Percentiles rank a stretch among this genome's conserved stretches.
Conservation (phyloP, 2,888 invertebrate genomes). For the Hanleya hanleyi region DNA sequence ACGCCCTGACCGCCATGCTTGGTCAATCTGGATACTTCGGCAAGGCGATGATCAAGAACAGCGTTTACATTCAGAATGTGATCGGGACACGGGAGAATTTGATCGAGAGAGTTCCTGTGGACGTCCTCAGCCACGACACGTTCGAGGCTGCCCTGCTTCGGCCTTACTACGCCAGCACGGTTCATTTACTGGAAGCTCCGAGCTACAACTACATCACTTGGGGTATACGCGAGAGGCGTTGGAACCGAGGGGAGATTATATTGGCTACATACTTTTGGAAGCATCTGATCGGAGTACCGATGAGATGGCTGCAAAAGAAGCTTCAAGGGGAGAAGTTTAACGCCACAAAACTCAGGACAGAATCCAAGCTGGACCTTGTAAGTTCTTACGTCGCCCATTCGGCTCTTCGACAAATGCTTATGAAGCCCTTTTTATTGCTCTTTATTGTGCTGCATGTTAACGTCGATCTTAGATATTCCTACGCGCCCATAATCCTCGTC, state of each 20-base stretch:
- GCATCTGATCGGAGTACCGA: conserved; percentile 52
- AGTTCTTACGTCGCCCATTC: conserved; percentile 64
- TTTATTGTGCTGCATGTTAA: conserved; percentile 58
- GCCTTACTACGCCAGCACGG: conserved; percentile 57
- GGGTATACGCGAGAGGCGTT: conserved; percentile 61
- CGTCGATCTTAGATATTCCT: conserved; percentile 51
- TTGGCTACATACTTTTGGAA: conserved; percentile 64
- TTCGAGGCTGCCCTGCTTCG: conserved; percentile 62
- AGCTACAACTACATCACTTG: conserved; percentile 63
- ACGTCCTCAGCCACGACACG: conserved; percentile 66
- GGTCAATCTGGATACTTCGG: conserved; percentile 63
- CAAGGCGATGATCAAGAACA: conserved; percentile 62
- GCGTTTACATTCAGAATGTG: conserved; percentile 59
- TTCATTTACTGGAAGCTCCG: conserved; percentile 56
- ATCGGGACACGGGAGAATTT: conserved; percentile 55
- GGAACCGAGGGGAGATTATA: conserved; percentile 63
- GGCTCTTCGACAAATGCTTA: conserved; percentile 61
- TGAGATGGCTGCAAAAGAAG: conserved; percentile 54
- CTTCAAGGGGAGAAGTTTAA: conserved; percentile 58
- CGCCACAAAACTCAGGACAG: conserved; percentile 55
- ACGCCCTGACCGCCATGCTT: conserved; percentile 55
- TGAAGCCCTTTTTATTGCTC: conserved; percentile 59
- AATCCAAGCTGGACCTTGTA: conserved; percentile 57
- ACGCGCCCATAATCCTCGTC: conserved; percentile 56
- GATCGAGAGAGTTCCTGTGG: conserved; percentile 62